Evolutionary conservation across 1,140 invertebrate species (phyloP), one percentile per base, ranked within the genome.

Genomic region (Drosophila nigrodunni): DNA sequence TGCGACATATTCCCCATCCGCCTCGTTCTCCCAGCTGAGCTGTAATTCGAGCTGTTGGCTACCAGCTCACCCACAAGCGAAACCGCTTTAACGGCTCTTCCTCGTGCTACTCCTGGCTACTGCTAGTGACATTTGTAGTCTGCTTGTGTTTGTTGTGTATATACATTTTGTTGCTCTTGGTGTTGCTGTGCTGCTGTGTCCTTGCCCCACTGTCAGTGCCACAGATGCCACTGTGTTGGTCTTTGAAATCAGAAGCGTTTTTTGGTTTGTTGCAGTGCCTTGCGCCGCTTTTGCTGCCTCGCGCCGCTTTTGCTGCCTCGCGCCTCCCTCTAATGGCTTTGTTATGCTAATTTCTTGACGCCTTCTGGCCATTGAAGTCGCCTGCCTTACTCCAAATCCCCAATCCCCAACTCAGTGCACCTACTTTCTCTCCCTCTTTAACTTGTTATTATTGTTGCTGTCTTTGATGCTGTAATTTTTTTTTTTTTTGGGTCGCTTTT

Each of bases 281-380:
- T 44, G 15, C 15, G 47, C 57, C 21, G 46, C 10, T 34, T 54
- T 30, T 30, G 25, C 15, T 47, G 60, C 47, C 68, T 21, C 68
- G 41, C 83, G 64, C 61, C 72, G n/a, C 25, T 15, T 41, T 44
- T 57, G 47, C 15, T 47, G 60, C 47, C 68, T 21, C 68, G 41
- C 83, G 64, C 61, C 72, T 54, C 41, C 54, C 54, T 71, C 72
- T 88, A 88, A 88, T 88, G 80, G 77, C 83, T 88, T 83, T 88
- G 83, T 88, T 80, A 88, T 88, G 83, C 85, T 88, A 89, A 88
- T 88, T 88, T 87, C 67, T 58, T 74, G 80, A 77, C 85, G 82
- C 79, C 82, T 88, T 77, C 80, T 82, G 79, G 82, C 76, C 83
- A 80, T 82, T 64, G 71, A 79, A 49, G 78, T 61, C 50, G 83